Percentiles rank a stretch among this genome's conserved stretches.
These are phyloP conservation scores for Zosterops hypoxanthus DNA, from an alignment of 2,113 vertebrate genomes.

Conservation along the genomic window DNA sequence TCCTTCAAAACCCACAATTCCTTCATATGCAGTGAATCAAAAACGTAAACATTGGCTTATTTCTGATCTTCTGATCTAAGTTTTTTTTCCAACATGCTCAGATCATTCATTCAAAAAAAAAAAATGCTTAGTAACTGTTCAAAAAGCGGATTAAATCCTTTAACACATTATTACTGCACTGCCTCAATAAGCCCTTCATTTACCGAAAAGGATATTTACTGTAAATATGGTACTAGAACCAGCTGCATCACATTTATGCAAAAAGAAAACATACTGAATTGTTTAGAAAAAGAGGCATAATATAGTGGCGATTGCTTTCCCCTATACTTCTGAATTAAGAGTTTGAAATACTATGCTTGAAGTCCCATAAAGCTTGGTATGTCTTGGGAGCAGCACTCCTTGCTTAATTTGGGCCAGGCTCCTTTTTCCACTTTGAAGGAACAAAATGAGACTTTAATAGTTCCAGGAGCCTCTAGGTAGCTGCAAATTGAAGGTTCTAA, in stretches of 20 bases:
- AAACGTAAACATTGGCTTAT: conserved; percentile 26
- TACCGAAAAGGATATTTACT: conserved; percentile 64
- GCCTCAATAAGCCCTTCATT: conserved; percentile 61
- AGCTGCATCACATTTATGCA: conserved; percentile 76
- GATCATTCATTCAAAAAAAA: neutral
- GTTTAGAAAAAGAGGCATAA: conserved; percentile 74
- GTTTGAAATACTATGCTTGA: conserved; percentile 75
- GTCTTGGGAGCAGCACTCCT: conserved; percentile 70
- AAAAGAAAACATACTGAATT: conserved; percentile 73
- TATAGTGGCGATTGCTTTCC: conserved; percentile 67
- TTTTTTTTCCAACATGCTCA: conserved; percentile 5
- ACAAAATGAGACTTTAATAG: conserved; percentile 66
- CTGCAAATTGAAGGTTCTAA: conserved; percentile 16
- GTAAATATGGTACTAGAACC: conserved; percentile 67
- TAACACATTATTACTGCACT: conserved; percentile 45
- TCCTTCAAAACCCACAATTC: neutral
- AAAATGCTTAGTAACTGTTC: conserved; percentile 24
- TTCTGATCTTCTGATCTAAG: conserved; percentile 12
- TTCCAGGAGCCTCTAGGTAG: conserved; percentile 63
- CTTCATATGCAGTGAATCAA: neutral
- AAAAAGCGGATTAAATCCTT: conserved; percentile 53
- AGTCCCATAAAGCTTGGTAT: conserved; percentile 79
- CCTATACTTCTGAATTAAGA: conserved; percentile 73
- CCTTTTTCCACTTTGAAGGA: conserved; percentile 75
- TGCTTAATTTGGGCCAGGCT: conserved; percentile 78